Conservation (phyloP, 2,888 invertebrate species). For the Dromius quadrimaculatus region DNA sequence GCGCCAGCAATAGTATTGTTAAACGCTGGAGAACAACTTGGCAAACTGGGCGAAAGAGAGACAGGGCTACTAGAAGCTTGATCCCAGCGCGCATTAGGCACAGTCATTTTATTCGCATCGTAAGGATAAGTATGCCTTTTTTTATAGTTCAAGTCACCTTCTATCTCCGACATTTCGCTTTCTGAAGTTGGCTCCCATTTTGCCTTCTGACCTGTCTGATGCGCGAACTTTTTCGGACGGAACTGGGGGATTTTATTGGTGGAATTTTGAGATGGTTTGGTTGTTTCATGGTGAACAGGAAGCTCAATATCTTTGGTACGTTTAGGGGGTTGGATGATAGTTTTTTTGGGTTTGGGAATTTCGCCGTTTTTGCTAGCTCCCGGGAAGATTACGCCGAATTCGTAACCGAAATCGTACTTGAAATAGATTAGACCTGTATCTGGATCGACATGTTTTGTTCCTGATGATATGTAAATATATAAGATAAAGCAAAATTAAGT, state of each 20-base stretch:
- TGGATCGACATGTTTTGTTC: constrained; percentile 82
- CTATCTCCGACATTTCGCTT: constrained; percentile 73
- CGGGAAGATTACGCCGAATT: constrained; percentile 80
- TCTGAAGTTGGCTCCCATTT: constrained; percentile 75
- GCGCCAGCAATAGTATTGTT: constrained; percentile 60
- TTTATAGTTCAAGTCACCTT: constrained; percentile 65
- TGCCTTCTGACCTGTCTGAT: constrained; percentile 65
- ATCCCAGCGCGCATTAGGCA: constrained; percentile 63
- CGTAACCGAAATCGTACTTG: constrained; percentile 86
- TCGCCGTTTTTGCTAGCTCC: constrained; percentile 72
- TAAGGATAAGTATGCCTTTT: constrained; percentile 67
- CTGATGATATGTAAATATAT: constrained; percentile 66
- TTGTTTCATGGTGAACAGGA: constrained; percentile 76
- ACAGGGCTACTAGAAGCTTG: constrained; percentile 70
- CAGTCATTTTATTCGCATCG: constrained; percentile 53
- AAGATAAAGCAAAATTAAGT: too few species aligned
- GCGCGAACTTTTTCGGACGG: constrained; percentile 65
- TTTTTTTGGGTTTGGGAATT: constrained; percentile 66
- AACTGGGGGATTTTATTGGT: constrained; percentile 60
- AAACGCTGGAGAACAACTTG: constrained; percentile 71
- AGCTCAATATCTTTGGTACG: constrained; percentile 73
- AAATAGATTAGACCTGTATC: constrained; percentile 83
- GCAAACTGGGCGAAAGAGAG: constrained; percentile 72
- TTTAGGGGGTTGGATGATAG: constrained; percentile 69
- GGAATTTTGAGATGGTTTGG: constrained; percentile 58